Evolutionary conservation across 1,140 invertebrate species (phyloP), one percentile per base, ranked within the genome.

Genomic region (Hyphantria cunea): DNA sequence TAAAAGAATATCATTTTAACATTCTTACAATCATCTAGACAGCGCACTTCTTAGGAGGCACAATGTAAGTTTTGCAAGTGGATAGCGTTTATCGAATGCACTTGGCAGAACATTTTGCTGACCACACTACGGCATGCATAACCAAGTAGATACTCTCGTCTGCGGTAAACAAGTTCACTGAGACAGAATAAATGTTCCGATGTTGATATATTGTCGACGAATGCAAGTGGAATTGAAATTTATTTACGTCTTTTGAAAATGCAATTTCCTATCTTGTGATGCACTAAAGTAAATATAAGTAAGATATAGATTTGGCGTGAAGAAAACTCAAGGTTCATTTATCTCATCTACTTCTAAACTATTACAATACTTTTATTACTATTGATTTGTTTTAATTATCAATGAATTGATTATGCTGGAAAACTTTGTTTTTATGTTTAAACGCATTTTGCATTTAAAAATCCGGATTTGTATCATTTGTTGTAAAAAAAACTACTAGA

Each of bases 81-180:
- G 74, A 70, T 73, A 70, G 66, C 66, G 68, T 72, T 70, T 68
- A 66, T 62, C 56, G 55, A 70, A 68, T 73, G 68, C 64, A 67
- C 68, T 72, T 72, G 76, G 76, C 74, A 78, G 47, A 66, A 55
- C 63, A 62, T 72, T 62, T 76, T 68, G 73, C 73, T 76, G 76
- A 78, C 76, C 76, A 47, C 42, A 58, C 25, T 66, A 59, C 58
- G 69, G 70, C 65, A 74, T 78, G 73, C 71, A 78, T 78, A 78
- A 76, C 69, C 70, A 78, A 78, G 58, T 63, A 68, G 59, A 25
- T 39, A 44, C 39, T 41, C 37, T 39, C 66, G 50, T 64, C 64
- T 65, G 66, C 58, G 59, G 69, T 68, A 71, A 72, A 78, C 71
- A 72, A 67, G 66, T 68, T 72, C 63, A 60, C 48, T 65, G 70